phyloP scores from a whole-genome alignment of 30 jellyfish, hydroid and myxozoan genomes.

The Mastigias papua region DNA sequence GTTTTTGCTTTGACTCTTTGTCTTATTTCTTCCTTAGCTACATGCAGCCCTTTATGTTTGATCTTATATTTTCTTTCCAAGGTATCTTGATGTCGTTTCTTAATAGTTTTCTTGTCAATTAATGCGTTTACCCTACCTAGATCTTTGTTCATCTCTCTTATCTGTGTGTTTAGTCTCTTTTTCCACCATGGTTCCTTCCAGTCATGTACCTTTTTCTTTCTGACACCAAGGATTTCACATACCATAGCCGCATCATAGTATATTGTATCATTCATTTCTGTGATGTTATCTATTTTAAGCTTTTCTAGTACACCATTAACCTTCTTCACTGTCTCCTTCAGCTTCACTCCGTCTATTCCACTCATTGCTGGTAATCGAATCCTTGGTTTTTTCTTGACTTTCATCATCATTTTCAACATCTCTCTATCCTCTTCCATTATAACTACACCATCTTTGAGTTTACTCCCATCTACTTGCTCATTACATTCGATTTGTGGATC shows the following conservation, averaged over 20 bases:
- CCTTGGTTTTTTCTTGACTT: too few species aligned
- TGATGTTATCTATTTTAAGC: neutral
- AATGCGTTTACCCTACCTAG: slow-evolving; percentile 34
- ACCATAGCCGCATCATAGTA: slow-evolving; percentile 46
- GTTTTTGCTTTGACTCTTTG: slow-evolving; percentile 23
- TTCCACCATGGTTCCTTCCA: slow-evolving; percentile 52
- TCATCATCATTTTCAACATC: too few species aligned
- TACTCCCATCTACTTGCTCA: too few species aligned
- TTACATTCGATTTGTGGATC: too few species aligned
- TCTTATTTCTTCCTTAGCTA: slow-evolving; percentile 2
- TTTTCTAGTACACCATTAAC: slow-evolving; percentile 10
- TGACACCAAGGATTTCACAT: slow-evolving; percentile 18
- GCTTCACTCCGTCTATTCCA: neutral
- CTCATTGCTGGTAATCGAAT: neutral
- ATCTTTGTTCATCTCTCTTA: slow-evolving; percentile 25
- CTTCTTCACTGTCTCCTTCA: neutral
- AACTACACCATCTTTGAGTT: too few species aligned
- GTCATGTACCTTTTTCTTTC: neutral
- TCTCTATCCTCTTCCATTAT: too few species aligned
- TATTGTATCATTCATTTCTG: neutral
- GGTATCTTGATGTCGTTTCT: slow-evolving; percentile 21
- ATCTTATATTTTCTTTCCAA: slow-evolving; percentile 14
- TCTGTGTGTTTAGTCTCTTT: neutral
- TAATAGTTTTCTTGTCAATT: slow-evolving; percentile 3
- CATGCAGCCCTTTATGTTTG: slow-evolving; percentile 10